These are phyloP conservation scores for Oxyruncus cristatus DNA, from an alignment of 2,113 vertebrate genomes.

Conservation along the genomic window DNA sequence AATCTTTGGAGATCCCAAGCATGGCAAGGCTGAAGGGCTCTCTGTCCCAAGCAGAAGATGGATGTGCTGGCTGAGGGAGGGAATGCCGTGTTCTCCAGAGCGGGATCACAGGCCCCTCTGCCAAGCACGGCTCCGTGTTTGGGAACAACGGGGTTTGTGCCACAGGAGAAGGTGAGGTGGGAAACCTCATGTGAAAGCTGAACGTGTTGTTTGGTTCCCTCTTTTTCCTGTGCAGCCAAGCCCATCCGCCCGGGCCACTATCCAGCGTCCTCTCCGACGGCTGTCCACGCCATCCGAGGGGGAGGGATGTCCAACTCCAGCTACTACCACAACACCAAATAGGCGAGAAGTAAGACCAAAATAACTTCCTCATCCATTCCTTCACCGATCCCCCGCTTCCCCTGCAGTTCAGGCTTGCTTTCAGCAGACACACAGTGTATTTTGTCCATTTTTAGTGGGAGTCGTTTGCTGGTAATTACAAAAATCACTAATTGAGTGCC, in stretches of 20 bases:
- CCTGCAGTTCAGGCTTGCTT: not conserved
- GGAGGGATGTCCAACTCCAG: conserved; percentile 77
- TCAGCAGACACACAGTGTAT: not conserved
- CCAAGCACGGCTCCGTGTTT: not conserved
- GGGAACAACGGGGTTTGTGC: not conserved
- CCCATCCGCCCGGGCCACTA: conserved; percentile 92
- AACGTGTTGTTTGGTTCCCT: not conserved
- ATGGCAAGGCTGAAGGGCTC: not conserved
- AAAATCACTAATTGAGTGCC: not conserved
- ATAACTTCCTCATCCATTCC: not conserved
- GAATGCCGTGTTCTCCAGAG: not conserved
- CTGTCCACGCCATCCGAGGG: conserved; percentile 78
- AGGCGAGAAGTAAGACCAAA: conserved; percentile 67
- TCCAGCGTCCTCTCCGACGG: conserved; percentile 84
- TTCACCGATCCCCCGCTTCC: not conserved
- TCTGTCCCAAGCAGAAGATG: not conserved
- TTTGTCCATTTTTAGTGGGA: not conserved
- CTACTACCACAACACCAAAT: conserved; percentile 78
- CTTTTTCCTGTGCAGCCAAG: conserved; percentile 76
- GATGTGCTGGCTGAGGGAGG: not conserved
- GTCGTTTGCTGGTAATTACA: not conserved
- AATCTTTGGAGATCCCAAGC: not conserved
- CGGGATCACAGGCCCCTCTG: not conserved
- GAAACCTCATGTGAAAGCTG: not conserved
- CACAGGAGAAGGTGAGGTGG: not conserved